A percentile compares a stretch with the other conserved stretches of the same genome.
phyloP scores from a whole-genome alignment of 2,888 invertebrate genomes.

The Cyrtodaria siliqua region DNA sequence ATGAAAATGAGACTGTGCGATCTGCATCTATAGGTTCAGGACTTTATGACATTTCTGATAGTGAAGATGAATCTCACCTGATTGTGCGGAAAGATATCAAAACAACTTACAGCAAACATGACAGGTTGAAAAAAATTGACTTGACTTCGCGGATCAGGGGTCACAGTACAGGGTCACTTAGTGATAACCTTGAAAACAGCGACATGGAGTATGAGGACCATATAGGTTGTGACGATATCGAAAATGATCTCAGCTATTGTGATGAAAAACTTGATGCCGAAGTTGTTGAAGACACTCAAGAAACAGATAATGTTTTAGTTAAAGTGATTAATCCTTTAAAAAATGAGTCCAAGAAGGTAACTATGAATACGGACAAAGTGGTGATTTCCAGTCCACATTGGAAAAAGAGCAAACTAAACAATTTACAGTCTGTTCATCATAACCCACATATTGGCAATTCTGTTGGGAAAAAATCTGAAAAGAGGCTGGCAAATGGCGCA shows the following conservation, averaged over 20 bases:
- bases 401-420: conserved; percentile 54
- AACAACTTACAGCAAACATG: conserved; percentile 57
- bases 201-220: conserved; percentile 64
- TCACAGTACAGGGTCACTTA: conserved; percentile 56
- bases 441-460: background rate
- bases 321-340: conserved; percentile 15
- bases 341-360: conserved; percentile 15
- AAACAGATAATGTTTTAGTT: conserved; percentile 8
- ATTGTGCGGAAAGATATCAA: conserved; percentile 64
- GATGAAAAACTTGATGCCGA: conserved; percentile 45
- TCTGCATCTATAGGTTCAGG: background rate
- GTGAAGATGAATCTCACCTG: conserved; percentile 60
- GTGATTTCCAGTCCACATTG: conserved; percentile 49
- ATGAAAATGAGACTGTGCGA: background rate
- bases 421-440: conserved; percentile 18
- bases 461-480: background rate
- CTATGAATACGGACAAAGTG: conserved; percentile 34
- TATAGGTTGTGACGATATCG: conserved; percentile 64
- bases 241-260: conserved; percentile 53
- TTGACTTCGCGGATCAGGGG: conserved; percentile 35
- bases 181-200: conserved; percentile 51
- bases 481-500: background rate
- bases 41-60: conserved; percentile 41
- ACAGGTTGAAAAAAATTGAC: conserved; percentile 36
- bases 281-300: conserved; percentile 17